phyloP scores from a whole-genome alignment of 2,113 vertebrate species.

The Porphyrio hochstetteri region DNA sequence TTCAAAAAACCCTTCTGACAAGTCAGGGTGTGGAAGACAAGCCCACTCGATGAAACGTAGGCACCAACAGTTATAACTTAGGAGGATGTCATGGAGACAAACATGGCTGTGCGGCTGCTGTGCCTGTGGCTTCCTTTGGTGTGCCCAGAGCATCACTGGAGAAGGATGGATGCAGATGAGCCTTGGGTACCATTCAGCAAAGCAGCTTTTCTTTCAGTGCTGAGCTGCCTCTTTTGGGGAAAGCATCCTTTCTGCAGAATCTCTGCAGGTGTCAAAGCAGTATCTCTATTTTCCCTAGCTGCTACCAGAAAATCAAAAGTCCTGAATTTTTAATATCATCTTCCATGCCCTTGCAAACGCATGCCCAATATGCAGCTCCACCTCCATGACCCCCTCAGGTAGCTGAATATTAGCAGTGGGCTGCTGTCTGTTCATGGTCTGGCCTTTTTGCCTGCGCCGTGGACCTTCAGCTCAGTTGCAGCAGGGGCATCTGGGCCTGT shows the following conservation, averaged over 20 bases:
- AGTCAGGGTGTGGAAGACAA: neutral
- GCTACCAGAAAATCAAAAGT: neutral
- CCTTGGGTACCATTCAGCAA: rapidly evolving
- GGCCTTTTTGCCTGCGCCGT: too few relatives aligned
- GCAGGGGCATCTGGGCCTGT: too few relatives aligned
- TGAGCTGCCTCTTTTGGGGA: rapidly evolving
- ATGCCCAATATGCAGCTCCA: neutral
- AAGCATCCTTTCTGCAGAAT: neutral
- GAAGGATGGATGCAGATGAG: rapidly evolving
- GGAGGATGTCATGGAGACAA: neutral
- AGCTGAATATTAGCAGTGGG: too few relatives aligned
- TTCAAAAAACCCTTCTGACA: neutral
- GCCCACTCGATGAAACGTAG: too few relatives aligned
- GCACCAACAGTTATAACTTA: rapidly evolving
- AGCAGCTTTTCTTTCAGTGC: rapidly evolving
- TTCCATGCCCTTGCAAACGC: neutral
- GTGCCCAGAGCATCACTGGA: rapidly evolving
- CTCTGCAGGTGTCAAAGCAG: neutral
- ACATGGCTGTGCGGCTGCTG: rapidly evolving
- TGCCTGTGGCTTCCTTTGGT: rapidly evolving
- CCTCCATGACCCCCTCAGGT: neutral
- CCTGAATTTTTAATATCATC: neutral
- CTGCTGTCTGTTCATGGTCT: too few relatives aligned
- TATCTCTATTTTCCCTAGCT: neutral
- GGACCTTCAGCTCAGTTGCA: too few relatives aligned